phyloP scores from a whole-genome alignment of 2,888 invertebrate species.

The Oscheius sp. region DNA sequence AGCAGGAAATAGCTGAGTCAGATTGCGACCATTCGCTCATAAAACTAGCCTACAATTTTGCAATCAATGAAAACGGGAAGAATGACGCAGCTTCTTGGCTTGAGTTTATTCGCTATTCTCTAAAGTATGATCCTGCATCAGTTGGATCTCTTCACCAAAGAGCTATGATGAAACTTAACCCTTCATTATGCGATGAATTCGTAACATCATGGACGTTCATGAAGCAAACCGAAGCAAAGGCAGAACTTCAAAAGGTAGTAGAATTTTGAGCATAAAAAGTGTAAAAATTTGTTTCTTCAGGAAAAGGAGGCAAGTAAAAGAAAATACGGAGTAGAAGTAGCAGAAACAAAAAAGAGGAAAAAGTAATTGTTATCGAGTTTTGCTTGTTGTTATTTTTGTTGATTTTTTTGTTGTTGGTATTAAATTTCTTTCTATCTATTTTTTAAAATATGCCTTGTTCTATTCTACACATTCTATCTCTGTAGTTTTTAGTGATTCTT shows the following conservation, averaged over 20 bases:
- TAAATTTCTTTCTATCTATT: background rate
- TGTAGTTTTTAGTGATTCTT: background rate
- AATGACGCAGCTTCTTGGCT: constrained; percentile 12
- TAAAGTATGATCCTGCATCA: background rate
- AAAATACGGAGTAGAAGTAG: too few relatives aligned
- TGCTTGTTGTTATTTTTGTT: too few relatives aligned
- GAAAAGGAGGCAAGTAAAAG: background rate
- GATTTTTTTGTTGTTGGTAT: background rate
- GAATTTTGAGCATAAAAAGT: too few relatives aligned
- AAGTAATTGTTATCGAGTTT: background rate
- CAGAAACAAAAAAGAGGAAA: too few relatives aligned
- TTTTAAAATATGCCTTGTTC: background rate
- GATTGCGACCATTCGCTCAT: constrained; percentile 5
- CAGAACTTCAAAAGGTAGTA: background rate
- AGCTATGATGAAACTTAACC: constrained; percentile 3
- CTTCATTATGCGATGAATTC: constrained; percentile 12
- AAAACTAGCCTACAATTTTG: constrained; percentile 10
- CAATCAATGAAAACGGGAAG: constrained; percentile 6
- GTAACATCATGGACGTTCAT: constrained; percentile 15
- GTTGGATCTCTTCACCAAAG: constrained; percentile 1
- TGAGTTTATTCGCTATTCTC: background rate
- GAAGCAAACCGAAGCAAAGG: constrained; percentile 7
- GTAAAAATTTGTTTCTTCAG: background rate
- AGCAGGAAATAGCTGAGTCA: background rate
- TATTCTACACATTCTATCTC: background rate